These are phyloP conservation scores for Aselliscus stoliczkanus DNA, from an alignment of 2,797 vertebrate species.

Conservation along the genomic window DNA sequence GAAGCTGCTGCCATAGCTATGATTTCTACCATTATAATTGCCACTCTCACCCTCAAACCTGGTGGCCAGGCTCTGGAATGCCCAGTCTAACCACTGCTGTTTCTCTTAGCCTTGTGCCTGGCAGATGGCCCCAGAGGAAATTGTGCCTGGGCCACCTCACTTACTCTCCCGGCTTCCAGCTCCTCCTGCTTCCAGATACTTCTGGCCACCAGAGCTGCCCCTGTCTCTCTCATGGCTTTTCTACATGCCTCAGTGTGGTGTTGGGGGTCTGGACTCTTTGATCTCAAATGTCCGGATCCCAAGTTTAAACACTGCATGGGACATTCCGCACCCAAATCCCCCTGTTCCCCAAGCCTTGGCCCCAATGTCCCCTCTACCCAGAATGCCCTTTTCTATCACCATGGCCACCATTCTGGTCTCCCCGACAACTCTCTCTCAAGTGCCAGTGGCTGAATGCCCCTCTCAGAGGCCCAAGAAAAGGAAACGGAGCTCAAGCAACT, in stretches of 20 bases:
- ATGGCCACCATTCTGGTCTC: constrained; percentile 62
- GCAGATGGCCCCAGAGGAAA: accelerated
- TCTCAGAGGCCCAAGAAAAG: not conserved
- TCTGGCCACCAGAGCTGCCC: not conserved
- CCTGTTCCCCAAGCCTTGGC: not conserved
- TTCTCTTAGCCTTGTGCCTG: not conserved
- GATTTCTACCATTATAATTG: not conserved
- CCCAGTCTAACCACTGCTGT: too few relatives aligned
- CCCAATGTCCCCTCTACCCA: not conserved
- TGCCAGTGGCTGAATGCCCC: not conserved
- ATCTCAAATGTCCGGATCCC: not conserved
- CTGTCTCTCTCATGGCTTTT: not conserved
- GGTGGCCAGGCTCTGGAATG: not conserved
- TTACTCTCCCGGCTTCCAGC: not conserved
- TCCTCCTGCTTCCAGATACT: not conserved
- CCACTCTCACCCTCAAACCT: accelerated
- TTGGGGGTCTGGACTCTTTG: not conserved
- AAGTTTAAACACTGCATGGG: not conserved
- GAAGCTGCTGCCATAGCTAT: accelerated
- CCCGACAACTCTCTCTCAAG: not conserved
- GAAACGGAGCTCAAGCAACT: not conserved
- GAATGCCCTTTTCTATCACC: constrained; percentile 46
- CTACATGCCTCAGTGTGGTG: not conserved
- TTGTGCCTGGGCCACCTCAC: accelerated
- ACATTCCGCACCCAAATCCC: accelerated